Evolutionary conservation across 1,140 invertebrate genomes (phyloP), one percentile per base, ranked within the genome.

Genomic region (Delia radicum): DNA sequence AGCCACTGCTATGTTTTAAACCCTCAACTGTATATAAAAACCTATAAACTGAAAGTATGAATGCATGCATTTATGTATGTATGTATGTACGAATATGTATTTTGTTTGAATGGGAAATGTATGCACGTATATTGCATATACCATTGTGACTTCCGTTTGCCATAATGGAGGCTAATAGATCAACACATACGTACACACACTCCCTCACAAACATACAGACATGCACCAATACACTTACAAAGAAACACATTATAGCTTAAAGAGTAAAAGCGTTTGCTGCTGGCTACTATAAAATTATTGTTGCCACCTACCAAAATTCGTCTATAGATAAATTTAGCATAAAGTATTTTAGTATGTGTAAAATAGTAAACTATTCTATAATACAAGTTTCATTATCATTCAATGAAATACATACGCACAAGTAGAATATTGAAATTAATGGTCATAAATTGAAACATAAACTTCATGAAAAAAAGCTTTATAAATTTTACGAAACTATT

Each of bases 101-200:
- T n/a, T 5, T 42, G 37, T 42, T 42, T 42, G 37, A 42, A 42
- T 15, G 10, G 37, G 12, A 42, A 42, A 42, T 55, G 48, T 21
- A n/a, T n/a, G n/a, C n/a, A n/a, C n/a, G n/a, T n/a, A 55, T 55
- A 21, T 55, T 55, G 48, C 48, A 55, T 31, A 27, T 3, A 27
- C 63, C 27, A 28, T 65, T 29, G 63, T 65, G 27, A 65, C 63
- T 65, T 65, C 63, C 63, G 63, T 65, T 65, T 65, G 63, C 63
- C 63, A 65, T 65, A 65, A 65, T 65, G 24, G 24, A 65, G 63
- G 26, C 63, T 31, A 65, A 65, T 65, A 65, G 29, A 29, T 65
- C 63, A 65, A 26, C 63, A 21, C 4, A 37, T 37, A 37, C 33
- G 13, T 37, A 37, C 33, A 37, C 1, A 37, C 13, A 37, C 33